Evolutionary conservation across 2,888 invertebrate species (phyloP).

Genomic region (Pimpla rufipes): DNA sequence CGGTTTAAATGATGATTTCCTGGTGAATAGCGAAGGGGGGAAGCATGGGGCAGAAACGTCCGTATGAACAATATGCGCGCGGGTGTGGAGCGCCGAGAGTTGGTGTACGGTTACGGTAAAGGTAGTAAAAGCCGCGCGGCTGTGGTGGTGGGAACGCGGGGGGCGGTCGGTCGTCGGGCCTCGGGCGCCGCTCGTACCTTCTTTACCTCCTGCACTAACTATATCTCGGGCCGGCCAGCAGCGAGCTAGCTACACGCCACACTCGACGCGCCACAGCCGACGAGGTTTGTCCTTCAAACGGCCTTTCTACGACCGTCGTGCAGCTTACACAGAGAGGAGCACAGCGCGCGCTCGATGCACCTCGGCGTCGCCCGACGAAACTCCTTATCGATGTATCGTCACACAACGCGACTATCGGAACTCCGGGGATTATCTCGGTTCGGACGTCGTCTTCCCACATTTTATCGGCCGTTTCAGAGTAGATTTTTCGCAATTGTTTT

Average conservation of each 20-base stretch:
- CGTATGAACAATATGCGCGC: constrained; percentile 6
- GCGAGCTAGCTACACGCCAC: constrained; percentile 58
- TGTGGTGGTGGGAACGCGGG: constrained; percentile 38
- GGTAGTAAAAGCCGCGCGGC: constrained; percentile 72
- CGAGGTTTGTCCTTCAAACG: constrained; percentile 83
- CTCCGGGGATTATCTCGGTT: neutral
- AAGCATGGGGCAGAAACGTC: neutral
- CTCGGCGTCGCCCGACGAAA: constrained; percentile 31
- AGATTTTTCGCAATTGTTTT: too few species aligned
- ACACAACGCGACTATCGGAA: constrained; percentile 1
- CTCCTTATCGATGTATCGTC: constrained; percentile 16
- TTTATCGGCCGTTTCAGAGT: neutral
- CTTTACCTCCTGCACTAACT: constrained; percentile 47
- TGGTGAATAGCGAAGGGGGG: neutral
- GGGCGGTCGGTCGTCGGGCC: constrained; percentile 32
- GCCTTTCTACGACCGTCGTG: constrained; percentile 80
- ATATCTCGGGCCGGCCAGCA: constrained; percentile 52
- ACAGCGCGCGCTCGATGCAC: constrained; percentile 49
- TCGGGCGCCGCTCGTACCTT: constrained; percentile 38
- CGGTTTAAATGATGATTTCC: neutral
- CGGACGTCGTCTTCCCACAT: neutral
- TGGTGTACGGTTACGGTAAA: constrained; percentile 70
- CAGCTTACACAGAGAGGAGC: constrained; percentile 21
- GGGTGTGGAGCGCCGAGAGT: constrained; percentile 16
- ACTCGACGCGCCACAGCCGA: constrained; percentile 75